A percentile compares a stretch with the other conserved stretches of the same genome.
Conservation (phyloP, 1,140 invertebrate genomes). For the Augochlora pura region DNA sequence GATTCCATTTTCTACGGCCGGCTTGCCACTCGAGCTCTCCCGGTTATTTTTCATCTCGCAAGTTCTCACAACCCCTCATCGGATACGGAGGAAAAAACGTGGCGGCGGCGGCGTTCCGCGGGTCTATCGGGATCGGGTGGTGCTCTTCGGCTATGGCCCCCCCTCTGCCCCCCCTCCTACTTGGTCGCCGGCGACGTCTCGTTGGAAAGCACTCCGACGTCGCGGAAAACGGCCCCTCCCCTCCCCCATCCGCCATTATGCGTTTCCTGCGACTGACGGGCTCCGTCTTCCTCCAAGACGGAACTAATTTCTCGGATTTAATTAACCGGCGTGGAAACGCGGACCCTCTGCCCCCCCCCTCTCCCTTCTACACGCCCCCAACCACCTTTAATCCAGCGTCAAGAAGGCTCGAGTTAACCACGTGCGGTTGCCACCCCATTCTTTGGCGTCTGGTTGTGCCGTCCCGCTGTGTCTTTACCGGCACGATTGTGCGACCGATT, state of each 20-base stretch:
- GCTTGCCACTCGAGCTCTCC: neutral
- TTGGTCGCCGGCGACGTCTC: neutral
- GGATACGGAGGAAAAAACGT: neutral
- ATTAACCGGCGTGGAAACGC: conserved; percentile 38
- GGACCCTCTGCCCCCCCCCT: neutral
- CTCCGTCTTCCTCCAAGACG: conserved; percentile 34
- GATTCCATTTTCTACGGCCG: conserved; percentile 9
- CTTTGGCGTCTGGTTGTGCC: no score
- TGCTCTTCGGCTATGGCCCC: neutral
- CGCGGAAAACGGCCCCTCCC: conserved; percentile 17
- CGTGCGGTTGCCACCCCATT: neutral
- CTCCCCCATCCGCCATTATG: conserved; percentile 38
- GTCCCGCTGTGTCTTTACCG: no score
- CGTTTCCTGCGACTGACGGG: conserved; percentile 39
- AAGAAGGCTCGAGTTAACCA: conserved; percentile 33
- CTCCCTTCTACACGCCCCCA: no score
- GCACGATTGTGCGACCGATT: no score
- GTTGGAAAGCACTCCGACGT: neutral
- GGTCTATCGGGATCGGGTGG: neutral
- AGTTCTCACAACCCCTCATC: neutral
- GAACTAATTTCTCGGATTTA: conserved; percentile 56
- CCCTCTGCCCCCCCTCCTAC: no score
- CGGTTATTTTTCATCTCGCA: conserved; percentile 18
- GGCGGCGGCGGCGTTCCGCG: no score
- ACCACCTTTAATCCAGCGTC: conserved; percentile 44